A percentile compares a stretch with the other conserved stretches of the same genome.
Evolutionary conservation across 1,140 invertebrate species (phyloP).

Genomic region (Rhopalosiphum maidis): DNA sequence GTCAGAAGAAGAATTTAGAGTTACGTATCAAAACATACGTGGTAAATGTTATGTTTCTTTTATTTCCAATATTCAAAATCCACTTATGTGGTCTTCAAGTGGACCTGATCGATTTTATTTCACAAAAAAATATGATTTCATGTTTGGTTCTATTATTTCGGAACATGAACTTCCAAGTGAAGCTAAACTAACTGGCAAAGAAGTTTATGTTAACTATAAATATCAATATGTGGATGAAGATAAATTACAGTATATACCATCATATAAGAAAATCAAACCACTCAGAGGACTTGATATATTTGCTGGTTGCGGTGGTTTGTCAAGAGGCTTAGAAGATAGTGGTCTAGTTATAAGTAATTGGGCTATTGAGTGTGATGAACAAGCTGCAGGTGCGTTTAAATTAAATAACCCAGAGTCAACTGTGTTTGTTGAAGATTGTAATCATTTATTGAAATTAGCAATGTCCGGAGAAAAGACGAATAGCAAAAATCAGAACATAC

Average conservation of each 20-base stretch:
- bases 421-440: constrained; percentile 85
- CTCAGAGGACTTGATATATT: constrained; percentile 83
- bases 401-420: constrained; percentile 77
- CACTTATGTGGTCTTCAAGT: constrained; percentile 67
- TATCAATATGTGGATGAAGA: constrained; percentile 70
- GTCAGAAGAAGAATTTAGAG: constrained; percentile 51
- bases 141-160: constrained; percentile 63
- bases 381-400: constrained; percentile 80
- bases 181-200: constrained; percentile 67
- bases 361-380: constrained; percentile 83
- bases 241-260: constrained; percentile 62
- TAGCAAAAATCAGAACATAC: constrained; percentile 71
- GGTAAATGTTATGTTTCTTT: constrained; percentile 73
- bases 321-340: constrained; percentile 75
- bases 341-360: constrained; percentile 75
- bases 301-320: constrained; percentile 85
- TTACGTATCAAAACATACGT: constrained; percentile 63
- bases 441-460: constrained; percentile 72
- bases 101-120: constrained; percentile 82
- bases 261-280: constrained; percentile 66
- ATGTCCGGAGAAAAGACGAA: constrained; percentile 67
- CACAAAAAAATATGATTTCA: constrained; percentile 71
- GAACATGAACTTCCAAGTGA: constrained; percentile 7
- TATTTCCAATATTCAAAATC: constrained; percentile 67
- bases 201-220: constrained; percentile 68